Evolutionary conservation across 2,888 invertebrate genomes (phyloP).

Genomic region (Tryphoninae sp.): DNA sequence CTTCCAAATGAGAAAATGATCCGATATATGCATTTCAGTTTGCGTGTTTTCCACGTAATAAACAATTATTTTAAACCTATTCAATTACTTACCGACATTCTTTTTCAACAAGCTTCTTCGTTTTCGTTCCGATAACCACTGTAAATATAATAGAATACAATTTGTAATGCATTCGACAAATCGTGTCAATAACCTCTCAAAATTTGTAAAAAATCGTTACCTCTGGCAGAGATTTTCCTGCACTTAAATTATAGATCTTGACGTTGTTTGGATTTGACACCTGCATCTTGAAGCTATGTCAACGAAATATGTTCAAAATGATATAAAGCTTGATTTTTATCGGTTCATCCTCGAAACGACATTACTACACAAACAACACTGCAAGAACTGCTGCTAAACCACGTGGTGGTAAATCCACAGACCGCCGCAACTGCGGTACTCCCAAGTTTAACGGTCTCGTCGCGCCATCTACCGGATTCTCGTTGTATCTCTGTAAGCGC

Average conservation of each 20-base stretch:
- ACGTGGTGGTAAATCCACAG: conserved; percentile 33
- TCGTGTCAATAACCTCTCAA: conserved; percentile 38
- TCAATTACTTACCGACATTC: conserved; percentile 85
- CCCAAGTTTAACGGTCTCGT: too few species aligned
- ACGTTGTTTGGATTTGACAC: conserved; percentile 96
- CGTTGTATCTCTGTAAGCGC: not conserved
- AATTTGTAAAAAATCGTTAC: conserved; percentile 82
- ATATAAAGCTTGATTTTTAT: not conserved
- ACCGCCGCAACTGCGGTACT: too few species aligned
- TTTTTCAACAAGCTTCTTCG: conserved; percentile 91
- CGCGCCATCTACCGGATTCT: not conserved
- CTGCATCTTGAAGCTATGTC: conserved; percentile 86
- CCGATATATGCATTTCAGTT: too few species aligned
- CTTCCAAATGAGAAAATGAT: too few species aligned
- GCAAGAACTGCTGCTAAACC: conserved; percentile 43
- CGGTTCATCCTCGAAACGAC: conserved; percentile 26
- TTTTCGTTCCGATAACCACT: conserved; percentile 95
- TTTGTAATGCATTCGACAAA: not conserved
- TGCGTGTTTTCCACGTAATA: not conserved
- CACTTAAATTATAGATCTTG: conserved; percentile 98
- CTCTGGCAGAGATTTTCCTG: conserved; percentile 98
- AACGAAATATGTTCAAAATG: conserved; percentile 8
- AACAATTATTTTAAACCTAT: not conserved
- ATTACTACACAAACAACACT: conserved; percentile 17
- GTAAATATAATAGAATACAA: conserved; percentile 73